Evolutionary conservation across 2,797 vertebrate species (phyloP).

Genomic region (Pseudochirops cupreus): DNA sequence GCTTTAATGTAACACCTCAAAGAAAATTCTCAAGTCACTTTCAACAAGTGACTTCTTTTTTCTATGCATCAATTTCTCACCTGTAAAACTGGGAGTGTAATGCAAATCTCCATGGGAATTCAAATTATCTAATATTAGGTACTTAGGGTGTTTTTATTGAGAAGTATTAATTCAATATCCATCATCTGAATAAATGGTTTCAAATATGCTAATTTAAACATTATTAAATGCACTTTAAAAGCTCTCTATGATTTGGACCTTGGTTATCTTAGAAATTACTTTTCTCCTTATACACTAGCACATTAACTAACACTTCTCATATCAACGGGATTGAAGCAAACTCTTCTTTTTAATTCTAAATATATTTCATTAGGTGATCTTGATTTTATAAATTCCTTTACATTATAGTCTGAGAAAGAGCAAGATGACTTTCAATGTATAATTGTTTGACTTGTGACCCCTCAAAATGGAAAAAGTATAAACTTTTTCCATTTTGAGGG

Average conservation of each 20-base stretch:
- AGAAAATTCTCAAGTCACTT: neutral
- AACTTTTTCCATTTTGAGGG: too few relatives aligned
- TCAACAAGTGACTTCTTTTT: constrained; percentile 38
- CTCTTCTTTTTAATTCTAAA: neutral
- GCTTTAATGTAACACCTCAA: neutral
- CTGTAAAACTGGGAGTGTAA: constrained; percentile 35
- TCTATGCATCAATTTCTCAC: constrained; percentile 31
- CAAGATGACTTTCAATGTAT: neutral
- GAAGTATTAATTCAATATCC: constrained; percentile 4
- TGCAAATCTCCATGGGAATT: neutral
- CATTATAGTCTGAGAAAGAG: constrained; percentile 10
- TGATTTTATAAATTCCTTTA: neutral
- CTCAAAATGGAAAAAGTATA: neutral
- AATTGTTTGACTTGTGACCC: neutral
- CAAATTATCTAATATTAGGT: constrained; percentile 30
- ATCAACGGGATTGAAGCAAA: neutral
- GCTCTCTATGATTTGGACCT: neutral
- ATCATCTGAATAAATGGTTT: constrained; percentile 46
- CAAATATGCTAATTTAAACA: constrained; percentile 14
- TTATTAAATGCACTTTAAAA: constrained; percentile 14
- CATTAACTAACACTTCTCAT: constrained; percentile 3
- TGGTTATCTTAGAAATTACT: neutral
- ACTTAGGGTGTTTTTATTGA: neutral
- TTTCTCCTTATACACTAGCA: neutral
- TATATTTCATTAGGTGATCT: neutral